A percentile compares a stretch with the other conserved stretches of the same genome.
phyloP scores from a whole-genome alignment of 2,888 invertebrate genomes.

The Dynastes tityus region DNA sequence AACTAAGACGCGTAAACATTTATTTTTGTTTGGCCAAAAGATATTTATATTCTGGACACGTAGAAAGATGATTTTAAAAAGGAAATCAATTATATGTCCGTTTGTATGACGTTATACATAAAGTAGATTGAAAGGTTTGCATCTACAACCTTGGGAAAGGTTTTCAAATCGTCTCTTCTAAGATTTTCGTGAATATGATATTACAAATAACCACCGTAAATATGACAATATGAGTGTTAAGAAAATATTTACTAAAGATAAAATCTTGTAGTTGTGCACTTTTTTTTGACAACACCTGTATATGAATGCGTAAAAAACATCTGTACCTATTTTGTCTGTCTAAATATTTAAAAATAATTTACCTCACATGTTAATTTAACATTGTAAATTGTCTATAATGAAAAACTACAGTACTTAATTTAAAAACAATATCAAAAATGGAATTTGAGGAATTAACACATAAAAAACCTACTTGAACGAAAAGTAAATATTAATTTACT shows the following conservation, averaged over 20 bases:
- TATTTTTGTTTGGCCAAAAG: neutral
- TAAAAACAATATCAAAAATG: no score
- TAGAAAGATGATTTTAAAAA: conserved; percentile 6
- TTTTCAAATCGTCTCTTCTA: no score
- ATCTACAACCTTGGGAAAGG: no score
- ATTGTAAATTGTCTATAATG: neutral
- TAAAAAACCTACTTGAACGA: no score
- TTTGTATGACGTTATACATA: neutral
- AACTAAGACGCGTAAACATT: no score
- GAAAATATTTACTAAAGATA: no score
- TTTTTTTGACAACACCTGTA: neutral
- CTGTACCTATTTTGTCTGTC: neutral
- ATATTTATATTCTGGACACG: neutral
- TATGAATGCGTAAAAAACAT: neutral
- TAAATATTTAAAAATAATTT: neutral
- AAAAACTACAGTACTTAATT: neutral
- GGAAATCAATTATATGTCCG: conserved; percentile 1
- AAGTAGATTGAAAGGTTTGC: no score
- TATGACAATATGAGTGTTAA: no score
- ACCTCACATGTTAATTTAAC: neutral
- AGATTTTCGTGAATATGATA: no score
- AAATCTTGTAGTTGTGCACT: no score
- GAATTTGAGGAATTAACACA: no score
- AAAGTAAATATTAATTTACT: conserved; percentile 20
- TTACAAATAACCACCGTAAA: no score